These are phyloP conservation scores for Nebria ingens DNA, from an alignment of 1,140 invertebrate species.

Conservation along the genomic window DNA sequence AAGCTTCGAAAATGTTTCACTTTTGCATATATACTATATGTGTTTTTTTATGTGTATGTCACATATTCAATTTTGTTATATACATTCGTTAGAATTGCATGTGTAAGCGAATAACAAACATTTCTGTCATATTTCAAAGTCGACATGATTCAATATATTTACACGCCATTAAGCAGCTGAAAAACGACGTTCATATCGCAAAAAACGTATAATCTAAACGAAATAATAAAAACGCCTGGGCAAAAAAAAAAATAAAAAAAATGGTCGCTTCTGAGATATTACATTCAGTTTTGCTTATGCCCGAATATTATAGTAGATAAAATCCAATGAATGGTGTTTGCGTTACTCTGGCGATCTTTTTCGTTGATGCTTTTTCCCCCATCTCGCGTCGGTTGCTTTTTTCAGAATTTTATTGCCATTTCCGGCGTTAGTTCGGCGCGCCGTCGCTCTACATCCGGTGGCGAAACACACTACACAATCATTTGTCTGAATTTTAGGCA, in stretches of 20 bases:
- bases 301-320: conserved; percentile 15
- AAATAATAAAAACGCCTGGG: neutral
- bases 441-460: conserved; percentile 14
- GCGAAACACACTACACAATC: conserved; percentile 8
- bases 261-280: neutral
- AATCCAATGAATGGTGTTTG: conserved; percentile 12
- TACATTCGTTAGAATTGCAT: neutral
- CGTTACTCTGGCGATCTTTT: neutral
- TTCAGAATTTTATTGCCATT: conserved; percentile 13
- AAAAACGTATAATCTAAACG: neutral
- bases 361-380: neutral
- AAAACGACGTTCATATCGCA: conserved; percentile 16
- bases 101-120: neutral
- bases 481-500: conserved; percentile 19
- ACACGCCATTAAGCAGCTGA: conserved; percentile 25
- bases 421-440: conserved; percentile 15
- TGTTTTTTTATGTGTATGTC: neutral
- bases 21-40: neutral
- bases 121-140: neutral
- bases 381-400: no score
- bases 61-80: neutral
- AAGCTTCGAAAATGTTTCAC: neutral
- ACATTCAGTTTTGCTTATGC: conserved; percentile 13
- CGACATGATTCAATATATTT: conserved; percentile 17
- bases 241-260: neutral